phyloP scores from a whole-genome alignment of 2,113 vertebrate species.

The Ceuthmochares aereus region DNA sequence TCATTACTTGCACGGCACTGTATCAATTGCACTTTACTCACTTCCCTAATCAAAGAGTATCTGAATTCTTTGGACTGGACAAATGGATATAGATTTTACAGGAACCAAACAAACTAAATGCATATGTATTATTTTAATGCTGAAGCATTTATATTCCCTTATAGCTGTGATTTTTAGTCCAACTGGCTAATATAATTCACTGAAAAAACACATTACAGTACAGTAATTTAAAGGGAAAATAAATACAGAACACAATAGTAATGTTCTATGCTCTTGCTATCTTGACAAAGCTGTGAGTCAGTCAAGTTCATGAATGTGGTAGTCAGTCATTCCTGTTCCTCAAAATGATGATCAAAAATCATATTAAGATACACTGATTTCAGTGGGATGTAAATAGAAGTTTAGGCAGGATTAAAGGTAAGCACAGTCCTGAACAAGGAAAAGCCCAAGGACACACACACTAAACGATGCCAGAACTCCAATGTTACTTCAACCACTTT shows the following conservation, averaged over 20 bases:
- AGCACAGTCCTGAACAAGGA: neutral
- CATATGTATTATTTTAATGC: slow-evolving; percentile 56
- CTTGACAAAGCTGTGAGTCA: slow-evolving; percentile 9
- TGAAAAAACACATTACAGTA: slow-evolving; percentile 39
- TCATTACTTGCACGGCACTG: slow-evolving; percentile 34
- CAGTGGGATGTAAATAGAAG: neutral
- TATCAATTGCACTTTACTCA: slow-evolving; percentile 67
- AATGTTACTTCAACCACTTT: neutral
- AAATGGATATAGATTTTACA: slow-evolving; percentile 68
- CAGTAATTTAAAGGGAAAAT: slow-evolving; percentile 51
- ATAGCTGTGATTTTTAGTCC: slow-evolving; percentile 41
- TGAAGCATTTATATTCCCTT: slow-evolving; percentile 47
- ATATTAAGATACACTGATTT: slow-evolving; percentile 12
- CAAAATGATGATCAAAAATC: neutral
- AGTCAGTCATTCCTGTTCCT: neutral
- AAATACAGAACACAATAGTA: slow-evolving; percentile 35
- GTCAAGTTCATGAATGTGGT: slow-evolving; percentile 10
- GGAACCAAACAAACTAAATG: slow-evolving; percentile 42
- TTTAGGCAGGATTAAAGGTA: slow-evolving; percentile 1
- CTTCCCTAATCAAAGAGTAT: slow-evolving; percentile 51
- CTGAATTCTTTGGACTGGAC: slow-evolving; percentile 64
- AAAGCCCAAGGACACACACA: neutral
- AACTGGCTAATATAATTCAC: slow-evolving; percentile 29
- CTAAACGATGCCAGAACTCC: neutral
- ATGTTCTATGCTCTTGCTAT: neutral